Base-by-base conservation (phyloP, 2,797 vertebrate genomes). In the Gephyroberyx darwinii region DNA sequence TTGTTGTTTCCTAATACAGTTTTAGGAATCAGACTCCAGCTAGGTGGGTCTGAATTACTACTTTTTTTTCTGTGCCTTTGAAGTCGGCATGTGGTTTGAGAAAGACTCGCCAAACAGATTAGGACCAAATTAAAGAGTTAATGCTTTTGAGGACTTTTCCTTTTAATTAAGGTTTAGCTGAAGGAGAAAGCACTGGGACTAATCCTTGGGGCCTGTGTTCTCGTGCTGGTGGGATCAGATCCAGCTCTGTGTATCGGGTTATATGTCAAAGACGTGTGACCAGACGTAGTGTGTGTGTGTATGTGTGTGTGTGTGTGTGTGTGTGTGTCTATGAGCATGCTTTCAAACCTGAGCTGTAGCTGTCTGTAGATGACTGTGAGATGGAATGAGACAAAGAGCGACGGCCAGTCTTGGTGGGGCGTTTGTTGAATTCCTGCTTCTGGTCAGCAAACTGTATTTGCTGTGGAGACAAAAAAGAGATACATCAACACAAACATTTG, bases 341-440 rank as follows among this genome's bases (percentile, higher is more conserved):
- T 51, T 54, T 73, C n/a, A 0, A 85, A 98, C 96, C 96, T 86
- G 96, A 98, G 82, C 94, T 95, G 84, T 93, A 93, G 90, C 95
- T 97, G 45, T 97, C 96, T 3, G 94, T 94, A 0, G 96, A 97
- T 0, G 95, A 96, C 86, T 96, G 96, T 0, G 96, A 97, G 89
- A 95, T 94, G 75, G 96, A 96, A 17, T 90, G 95, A 17, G 96
- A 95, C 37, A 96, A 86, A 0, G 96, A 95, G 19, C 93, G 95
- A 22, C 92, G 94, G 5, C 91, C 94, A 0, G 95, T 94, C 91
- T 95, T 96, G 5, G 90, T 92, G 0, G 94, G 93, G 57, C 93
- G 95, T 76, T 96, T 95, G 91, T 96, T 96, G 92, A 96, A 97
- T 70, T 97, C 96, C 67, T 96, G 94, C 81, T 96, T 96, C 69